Evolutionary conservation across 1,140 invertebrate genomes (phyloP).

Genomic region (Laupala kohalensis): DNA sequence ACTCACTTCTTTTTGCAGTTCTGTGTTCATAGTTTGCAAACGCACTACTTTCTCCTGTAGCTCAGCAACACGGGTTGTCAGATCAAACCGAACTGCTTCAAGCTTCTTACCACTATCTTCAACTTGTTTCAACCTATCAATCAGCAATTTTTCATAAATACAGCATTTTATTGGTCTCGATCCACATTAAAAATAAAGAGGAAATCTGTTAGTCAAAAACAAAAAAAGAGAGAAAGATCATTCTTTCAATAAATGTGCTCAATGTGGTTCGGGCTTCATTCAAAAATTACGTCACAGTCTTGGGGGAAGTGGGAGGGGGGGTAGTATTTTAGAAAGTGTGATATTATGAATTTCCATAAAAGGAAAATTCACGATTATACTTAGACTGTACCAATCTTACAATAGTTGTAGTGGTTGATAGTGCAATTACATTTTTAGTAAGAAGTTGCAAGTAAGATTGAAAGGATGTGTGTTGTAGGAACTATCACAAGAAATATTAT

Average conservation of each 20-base stretch:
- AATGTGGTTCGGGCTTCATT: no score
- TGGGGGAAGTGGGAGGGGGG: no score
- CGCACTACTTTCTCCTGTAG: constrained; percentile 36
- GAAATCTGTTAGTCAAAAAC: not conserved
- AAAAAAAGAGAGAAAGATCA: not conserved
- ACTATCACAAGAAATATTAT: no score
- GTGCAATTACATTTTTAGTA: no score
- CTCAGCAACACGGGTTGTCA: constrained; percentile 38
- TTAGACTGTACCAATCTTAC: no score
- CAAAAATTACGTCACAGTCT: no score
- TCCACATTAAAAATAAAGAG: not conserved
- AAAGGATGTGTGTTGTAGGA: no score
- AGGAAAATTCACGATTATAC: no score
- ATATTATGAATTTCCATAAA: no score
- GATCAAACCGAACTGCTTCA: constrained; percentile 37
- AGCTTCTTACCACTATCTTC: constrained; percentile 22
- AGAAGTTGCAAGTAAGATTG: no score
- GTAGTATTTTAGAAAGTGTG: no score
- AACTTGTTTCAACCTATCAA: constrained; percentile 12
- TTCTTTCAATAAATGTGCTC: not conserved
- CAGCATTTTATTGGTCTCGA: not conserved
- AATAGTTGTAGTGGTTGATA: no score
- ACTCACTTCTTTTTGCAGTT: constrained; percentile 21
- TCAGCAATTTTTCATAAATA: not conserved
- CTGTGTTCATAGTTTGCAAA: constrained; percentile 21